Base-by-base conservation (phyloP, 2,113 vertebrate genomes). In the Pterocles burchelli region DNA sequence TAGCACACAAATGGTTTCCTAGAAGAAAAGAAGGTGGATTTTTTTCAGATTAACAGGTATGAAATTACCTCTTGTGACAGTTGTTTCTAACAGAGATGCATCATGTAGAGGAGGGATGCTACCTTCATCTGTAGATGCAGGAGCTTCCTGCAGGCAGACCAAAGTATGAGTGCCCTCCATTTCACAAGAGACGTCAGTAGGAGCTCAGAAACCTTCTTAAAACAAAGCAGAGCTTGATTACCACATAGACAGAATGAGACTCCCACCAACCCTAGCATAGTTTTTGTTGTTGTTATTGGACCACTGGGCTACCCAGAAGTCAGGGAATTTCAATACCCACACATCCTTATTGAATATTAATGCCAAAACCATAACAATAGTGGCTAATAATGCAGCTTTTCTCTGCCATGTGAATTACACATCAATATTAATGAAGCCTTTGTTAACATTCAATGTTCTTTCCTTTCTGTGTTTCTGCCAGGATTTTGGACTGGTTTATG, bases 381-480 rank as follows among this genome's bases (percentile, higher is more conserved):
- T 80, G 86, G 90, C 96, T 97, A 97, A 97, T 97, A 97, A 97
- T 89, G 87, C 92, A 91, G 95, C 92, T 95, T 93, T 95, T 91
- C 6, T 3, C 90, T 92, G 81, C 95, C 89, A 87, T 96, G 93
- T 91, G 95, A 97, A 97, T 97, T 96, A 92, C 63, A 45, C 92
- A 97, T 97, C 96, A 97, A 97, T 97, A 97, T 97, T 97, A 97
- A 97, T 97, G 96, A 97, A 93, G 93, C 49, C 87, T 96, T 97
- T 96, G 96, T 97, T 97, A 97, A 97, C 78, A 95, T 88, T 88
- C 95, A 62, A 10, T 70, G 62, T 91, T 96, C 91, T 90, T 95
- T 94, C 59, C 70, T 54, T 75, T 81, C 77, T 81, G 88, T 65
- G 31, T 75, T 81, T 92, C 82, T 94, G 94, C 95, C 96, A 96